These are phyloP conservation scores for Sinopyrophorus schimmeli DNA, from an alignment of 2,888 invertebrate species.

Conservation along the genomic window DNA sequence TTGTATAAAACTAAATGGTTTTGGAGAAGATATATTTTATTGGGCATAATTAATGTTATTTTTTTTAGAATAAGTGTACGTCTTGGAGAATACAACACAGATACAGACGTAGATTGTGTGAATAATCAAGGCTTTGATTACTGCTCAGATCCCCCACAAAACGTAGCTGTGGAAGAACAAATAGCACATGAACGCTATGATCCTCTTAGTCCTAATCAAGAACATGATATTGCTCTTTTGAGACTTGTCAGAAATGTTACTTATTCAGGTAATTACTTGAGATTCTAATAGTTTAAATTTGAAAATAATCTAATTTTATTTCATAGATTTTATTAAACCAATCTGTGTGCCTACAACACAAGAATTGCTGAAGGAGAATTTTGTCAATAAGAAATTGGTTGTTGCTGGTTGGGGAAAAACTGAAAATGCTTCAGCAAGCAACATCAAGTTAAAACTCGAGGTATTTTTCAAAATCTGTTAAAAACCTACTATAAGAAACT, in stretches of 20 bases:
- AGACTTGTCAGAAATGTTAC: slow-evolving; percentile 60
- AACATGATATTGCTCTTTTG: slow-evolving; percentile 73
- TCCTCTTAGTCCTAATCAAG: slow-evolving; percentile 61
- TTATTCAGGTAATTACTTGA: slow-evolving; percentile 62
- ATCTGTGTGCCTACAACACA: slow-evolving; percentile 66
- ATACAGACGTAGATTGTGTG: slow-evolving; percentile 64
- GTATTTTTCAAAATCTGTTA: too few species aligned
- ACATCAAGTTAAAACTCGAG: not conserved
- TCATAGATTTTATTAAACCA: slow-evolving; percentile 61
- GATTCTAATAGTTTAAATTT: slow-evolving; percentile 58
- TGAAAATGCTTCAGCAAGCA: not conserved
- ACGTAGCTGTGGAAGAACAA: slow-evolving; percentile 64
- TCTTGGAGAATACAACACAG: slow-evolving; percentile 66
- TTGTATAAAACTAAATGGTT: not conserved
- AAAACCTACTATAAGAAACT: too few species aligned
- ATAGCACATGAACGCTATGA: slow-evolving; percentile 69
- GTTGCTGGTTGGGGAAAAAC: slow-evolving; percentile 68
- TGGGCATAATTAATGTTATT: slow-evolving; percentile 40
- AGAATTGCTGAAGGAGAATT: slow-evolving; percentile 43
- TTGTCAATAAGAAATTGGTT: slow-evolving; percentile 49
- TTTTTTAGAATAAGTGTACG: slow-evolving; percentile 62
- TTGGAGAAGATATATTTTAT: slow-evolving; percentile 51
- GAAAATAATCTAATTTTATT: slow-evolving; percentile 48
- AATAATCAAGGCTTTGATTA: slow-evolving; percentile 47
- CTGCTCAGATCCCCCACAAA: slow-evolving; percentile 64